Percentiles rank a stretch among this genome's conserved stretches.
phyloP scores from a whole-genome alignment of 92 coral and sea anemone species.

The Palythoa heliodiscus region DNA sequence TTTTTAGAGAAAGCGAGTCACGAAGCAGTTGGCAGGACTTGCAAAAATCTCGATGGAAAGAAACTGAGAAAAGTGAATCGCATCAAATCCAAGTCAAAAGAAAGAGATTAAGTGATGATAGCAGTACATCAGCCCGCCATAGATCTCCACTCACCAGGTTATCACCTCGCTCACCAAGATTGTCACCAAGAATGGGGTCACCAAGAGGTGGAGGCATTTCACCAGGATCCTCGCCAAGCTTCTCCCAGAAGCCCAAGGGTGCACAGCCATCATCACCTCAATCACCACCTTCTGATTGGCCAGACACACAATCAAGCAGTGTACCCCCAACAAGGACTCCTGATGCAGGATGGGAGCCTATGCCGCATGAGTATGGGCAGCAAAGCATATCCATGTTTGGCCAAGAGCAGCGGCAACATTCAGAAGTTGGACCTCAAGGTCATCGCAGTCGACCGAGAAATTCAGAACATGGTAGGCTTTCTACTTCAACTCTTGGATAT shows the following conservation, averaged over 20 bases:
- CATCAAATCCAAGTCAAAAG: conserved; percentile 13
- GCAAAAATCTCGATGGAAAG: conserved; percentile 22
- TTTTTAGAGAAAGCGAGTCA: conserved; percentile 8
- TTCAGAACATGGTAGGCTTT: conserved; percentile 21
- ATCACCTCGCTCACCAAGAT: conserved; percentile 39
- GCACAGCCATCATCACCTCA: conserved; percentile 4
- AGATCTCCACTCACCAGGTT: conserved; percentile 31
- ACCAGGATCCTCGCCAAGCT: conserved; percentile 25
- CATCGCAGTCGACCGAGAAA: conserved; percentile 2
- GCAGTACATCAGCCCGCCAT: conserved; percentile 5
- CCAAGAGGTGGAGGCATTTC: conserved; percentile 24
- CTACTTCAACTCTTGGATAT: conserved; percentile 26
- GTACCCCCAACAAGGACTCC: not conserved
- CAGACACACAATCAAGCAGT: not conserved
- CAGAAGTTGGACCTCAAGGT: not conserved
- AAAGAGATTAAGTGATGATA: conserved; percentile 29
- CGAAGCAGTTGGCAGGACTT: not conserved
- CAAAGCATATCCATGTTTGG: conserved; percentile 9
- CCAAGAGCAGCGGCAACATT: conserved; percentile 16
- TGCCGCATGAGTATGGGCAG: conserved; percentile 2
- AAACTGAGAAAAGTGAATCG: conserved; percentile 14
- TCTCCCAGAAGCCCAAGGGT: conserved; percentile 9
- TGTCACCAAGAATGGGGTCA: conserved; percentile 7
- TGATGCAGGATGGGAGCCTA: conserved; percentile 11
- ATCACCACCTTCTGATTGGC: conserved; percentile 16